Conservation (phyloP, 2,113 vertebrate species). For the Aegotheles bennettii region DNA sequence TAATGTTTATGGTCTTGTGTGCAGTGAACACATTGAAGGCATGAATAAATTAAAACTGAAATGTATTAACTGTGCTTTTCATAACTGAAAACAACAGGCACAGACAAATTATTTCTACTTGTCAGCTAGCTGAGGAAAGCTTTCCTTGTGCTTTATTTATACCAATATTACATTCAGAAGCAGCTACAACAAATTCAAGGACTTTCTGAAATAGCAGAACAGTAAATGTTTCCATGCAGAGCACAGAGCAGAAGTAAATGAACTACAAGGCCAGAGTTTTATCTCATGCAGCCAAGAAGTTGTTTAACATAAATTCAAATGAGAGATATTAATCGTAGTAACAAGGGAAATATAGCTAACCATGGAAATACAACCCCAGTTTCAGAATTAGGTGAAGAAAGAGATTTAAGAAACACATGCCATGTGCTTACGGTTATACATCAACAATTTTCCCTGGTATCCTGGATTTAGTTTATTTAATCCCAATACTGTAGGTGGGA, state of each 20-base stretch:
- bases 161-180: conserved; percentile 32
- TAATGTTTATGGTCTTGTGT: conserved; percentile 54
- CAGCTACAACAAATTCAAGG: conserved; percentile 20
- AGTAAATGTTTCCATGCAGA: conserved; percentile 9
- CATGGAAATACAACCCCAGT: background rate
- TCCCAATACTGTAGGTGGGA: background rate
- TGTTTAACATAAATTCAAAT: conserved; percentile 2
- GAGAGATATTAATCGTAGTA: background rate
- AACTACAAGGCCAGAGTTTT: background rate
- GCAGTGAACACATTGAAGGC: conserved; percentile 60
- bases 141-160: conserved; percentile 48
- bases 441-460: background rate
- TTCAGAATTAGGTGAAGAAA: background rate
- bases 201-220: conserved; percentile 29
- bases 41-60: conserved; percentile 65
- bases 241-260: background rate
- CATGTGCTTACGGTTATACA: background rate
- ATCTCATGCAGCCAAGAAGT: background rate
- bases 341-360: background rate
- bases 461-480: conserved; percentile 24
- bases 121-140: conserved; percentile 46
- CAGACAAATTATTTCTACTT: conserved; percentile 61
- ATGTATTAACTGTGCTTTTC: conserved; percentile 62
- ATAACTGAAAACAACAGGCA: conserved; percentile 61
- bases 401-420: background rate